phyloP scores from a whole-genome alignment of 2,888 invertebrate species.

The Camponotus fellah region DNA sequence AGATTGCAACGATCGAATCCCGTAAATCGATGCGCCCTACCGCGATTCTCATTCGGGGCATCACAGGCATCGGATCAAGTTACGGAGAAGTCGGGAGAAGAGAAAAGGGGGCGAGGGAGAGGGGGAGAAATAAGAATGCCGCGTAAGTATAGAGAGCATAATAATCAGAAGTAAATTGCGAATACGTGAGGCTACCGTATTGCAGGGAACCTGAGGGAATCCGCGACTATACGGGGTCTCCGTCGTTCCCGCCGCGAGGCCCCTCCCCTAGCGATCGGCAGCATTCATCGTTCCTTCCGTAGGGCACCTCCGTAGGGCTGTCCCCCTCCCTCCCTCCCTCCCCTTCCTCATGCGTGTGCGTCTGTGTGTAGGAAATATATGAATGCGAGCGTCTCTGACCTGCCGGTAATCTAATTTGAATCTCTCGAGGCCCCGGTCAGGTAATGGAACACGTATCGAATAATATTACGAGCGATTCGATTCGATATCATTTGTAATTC shows the following conservation, averaged over 20 bases:
- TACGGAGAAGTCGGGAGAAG: slow-evolving; percentile 10
- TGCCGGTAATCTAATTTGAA: slow-evolving; percentile 82
- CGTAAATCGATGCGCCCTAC: slow-evolving; percentile 67
- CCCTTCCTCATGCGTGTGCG: neutral
- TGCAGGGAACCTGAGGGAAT: slow-evolving; percentile 71
- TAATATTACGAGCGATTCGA: slow-evolving; percentile 84
- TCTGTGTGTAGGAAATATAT: slow-evolving; percentile 32
- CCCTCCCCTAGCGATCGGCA: slow-evolving; percentile 43
- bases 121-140: slow-evolving; percentile 74
- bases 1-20: slow-evolving; percentile 63
- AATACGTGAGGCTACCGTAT: slow-evolving; percentile 86
- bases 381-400: slow-evolving; percentile 68
- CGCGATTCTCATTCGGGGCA: slow-evolving; percentile 60
- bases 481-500: slow-evolving; percentile 83
- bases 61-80: slow-evolving; percentile 30
- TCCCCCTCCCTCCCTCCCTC: too few relatives aligned
- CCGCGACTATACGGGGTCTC: slow-evolving; percentile 53
- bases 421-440: slow-evolving; percentile 63
- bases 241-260: slow-evolving; percentile 45
- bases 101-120: slow-evolving; percentile 14
- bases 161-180: slow-evolving; percentile 86
- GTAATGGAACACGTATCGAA: slow-evolving; percentile 86
- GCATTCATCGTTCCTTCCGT: slow-evolving; percentile 47
- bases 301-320: slow-evolving; percentile 48
- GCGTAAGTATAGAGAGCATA: slow-evolving; percentile 84